Base-by-base conservation (phyloP, 2,888 invertebrate genomes). In the Latrodectus hesperus region DNA sequence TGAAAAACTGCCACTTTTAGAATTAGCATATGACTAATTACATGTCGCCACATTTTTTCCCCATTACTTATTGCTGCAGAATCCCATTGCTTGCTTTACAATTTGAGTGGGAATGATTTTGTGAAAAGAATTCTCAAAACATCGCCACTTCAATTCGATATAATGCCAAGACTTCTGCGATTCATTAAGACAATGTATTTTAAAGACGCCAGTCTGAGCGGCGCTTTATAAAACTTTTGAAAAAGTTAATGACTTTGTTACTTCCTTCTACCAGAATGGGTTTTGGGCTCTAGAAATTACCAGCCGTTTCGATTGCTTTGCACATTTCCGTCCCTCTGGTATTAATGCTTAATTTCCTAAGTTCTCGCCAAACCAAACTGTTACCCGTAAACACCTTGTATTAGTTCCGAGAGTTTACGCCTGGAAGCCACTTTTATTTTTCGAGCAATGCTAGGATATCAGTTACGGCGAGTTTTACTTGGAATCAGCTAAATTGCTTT, bases 181-280 rank as follows among this genome's bases (percentile, higher is more conserved):
- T 80, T 80, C 80, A 80, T 80, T 73, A 78, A 67, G 55, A 51
- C 22, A 64, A 72, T 72, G 72, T 64, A 51, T 70, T 80, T 72
- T 64, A 38, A 38, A 38, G 38, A 38, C 38, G 16, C 55, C 38
- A 67, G 76, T 64, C 68, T 52, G 17, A 51, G 71, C 60, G 67
- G 38, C 65, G 55, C 74, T 67, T 67, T 67, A 81, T 67, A 67
- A 65, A 49, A 11, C 52, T 38, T 26, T 72, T 60, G 49, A 84
- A 87, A 87, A 87, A 87, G 86, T 87, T 87, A 87, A 87, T 81
- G 86, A 87, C 86, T 71, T 84, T 67, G 81, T 81, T 87, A 87
- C 81, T 77, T 38, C 77, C 77, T 65, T 22, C 60, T 51, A 53
- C 76, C 53, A 65, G 75, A 17, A 75, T 82, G 52, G 26, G 55